These are phyloP conservation scores for Coelogynopora nodosa DNA, from an alignment of 2,888 invertebrate genomes.

Conservation along the genomic window DNA sequence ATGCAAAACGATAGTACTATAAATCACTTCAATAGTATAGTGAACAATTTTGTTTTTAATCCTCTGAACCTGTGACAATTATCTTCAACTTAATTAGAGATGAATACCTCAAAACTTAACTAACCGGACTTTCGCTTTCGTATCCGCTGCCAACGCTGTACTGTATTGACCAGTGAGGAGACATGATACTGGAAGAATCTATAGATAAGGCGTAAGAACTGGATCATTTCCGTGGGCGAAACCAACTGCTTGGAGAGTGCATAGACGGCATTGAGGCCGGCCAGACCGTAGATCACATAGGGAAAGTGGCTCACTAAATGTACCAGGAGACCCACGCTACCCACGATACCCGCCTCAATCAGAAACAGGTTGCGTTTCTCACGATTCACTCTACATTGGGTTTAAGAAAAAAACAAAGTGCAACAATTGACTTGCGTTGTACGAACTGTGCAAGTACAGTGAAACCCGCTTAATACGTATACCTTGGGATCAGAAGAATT, in stretches of 20 bases:
- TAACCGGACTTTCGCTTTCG: neutral
- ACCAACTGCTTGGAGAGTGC: constrained; percentile 8
- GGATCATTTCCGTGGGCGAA: neutral
- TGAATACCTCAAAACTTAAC: too few relatives aligned
- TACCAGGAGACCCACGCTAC: neutral
- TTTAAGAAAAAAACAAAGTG: too few relatives aligned
- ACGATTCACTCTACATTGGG: neutral
- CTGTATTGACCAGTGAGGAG: neutral
- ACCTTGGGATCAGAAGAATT: too few relatives aligned
- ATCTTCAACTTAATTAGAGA: too few relatives aligned
- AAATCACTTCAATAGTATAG: too few relatives aligned
- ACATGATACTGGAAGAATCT: neutral
- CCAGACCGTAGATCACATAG: neutral
- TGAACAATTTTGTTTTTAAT: too few relatives aligned
- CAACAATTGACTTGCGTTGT: too few relatives aligned
- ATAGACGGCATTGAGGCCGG: neutral
- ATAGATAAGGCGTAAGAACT: neutral
- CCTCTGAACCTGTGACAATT: too few relatives aligned
- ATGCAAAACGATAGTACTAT: too few relatives aligned
- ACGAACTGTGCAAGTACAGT: too few relatives aligned
- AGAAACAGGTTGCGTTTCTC: constrained; percentile 6
- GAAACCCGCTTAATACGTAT: too few relatives aligned
- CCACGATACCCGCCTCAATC: neutral
- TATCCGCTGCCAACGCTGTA: neutral
- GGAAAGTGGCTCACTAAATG: neutral